Evolutionary conservation across 2,888 invertebrate species (phyloP), one percentile per base, ranked within the genome.

Genomic region (Ligdia adustata): DNA sequence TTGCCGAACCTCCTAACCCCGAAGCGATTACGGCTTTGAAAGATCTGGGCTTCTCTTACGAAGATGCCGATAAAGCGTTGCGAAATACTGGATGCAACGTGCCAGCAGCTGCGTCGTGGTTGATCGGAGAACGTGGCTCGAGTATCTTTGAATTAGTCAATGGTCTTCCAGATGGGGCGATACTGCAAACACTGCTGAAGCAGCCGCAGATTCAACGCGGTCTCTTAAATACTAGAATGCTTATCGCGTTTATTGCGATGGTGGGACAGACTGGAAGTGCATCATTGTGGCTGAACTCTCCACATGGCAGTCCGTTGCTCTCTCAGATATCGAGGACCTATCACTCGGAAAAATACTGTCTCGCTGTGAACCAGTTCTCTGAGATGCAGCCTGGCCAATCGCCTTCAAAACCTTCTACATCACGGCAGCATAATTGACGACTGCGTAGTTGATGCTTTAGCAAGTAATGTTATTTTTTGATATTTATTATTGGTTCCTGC

Each of bases 331-430:
- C 89, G 0, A 73, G 90, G 35, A 90, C 90, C 0, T 90, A 90
- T 43, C 90, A 90, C 52, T 83, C 90, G 0, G 90, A 90, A 64
- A 90, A 90, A 61, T 90, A 90, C 41, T 90, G 90, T 31, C 61
- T 87, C 1, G 90, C 89, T 15, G 89, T 89, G 5, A 89, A 90
- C 46, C 90, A 90, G 69, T 90, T 89, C 52, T 89, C 89, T 0
- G 73, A 78, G n/a, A 70, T 72, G 14, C 51, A 55, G 1, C 60
- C 57, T 1, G 67, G 60, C 1, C 60, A 68, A 0, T 49, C 52
- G 0, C 4, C 59, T 0, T 59, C 74, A 0, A 52, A 56, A 9
- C 84, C 88, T 1, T 86, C 86, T 0, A 85, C 87, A 4, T 87
- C 87, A 0, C 65, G 77, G 3, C 80, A 79, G 37, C 66, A 72